phyloP scores from a whole-genome alignment of 2,797 vertebrate genomes.

The Sebastes aleutianus region DNA sequence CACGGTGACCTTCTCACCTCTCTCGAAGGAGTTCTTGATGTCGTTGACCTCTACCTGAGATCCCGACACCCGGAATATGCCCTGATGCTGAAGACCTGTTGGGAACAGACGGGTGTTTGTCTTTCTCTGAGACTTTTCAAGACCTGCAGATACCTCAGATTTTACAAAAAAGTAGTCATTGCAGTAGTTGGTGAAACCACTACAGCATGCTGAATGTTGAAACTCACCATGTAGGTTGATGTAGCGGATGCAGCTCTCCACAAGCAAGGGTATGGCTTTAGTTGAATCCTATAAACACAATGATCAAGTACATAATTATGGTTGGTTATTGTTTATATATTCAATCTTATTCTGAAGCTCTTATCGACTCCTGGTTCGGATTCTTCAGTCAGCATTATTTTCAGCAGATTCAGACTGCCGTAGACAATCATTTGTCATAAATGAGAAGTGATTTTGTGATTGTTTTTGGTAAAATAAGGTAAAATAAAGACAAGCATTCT shows the following conservation, averaged over 20 bases:
- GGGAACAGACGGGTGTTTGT: neutral
- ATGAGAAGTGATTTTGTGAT: neutral
- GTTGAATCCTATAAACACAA: slow-evolving; percentile 86
- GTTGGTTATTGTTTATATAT: too few species aligned
- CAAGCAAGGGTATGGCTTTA: slow-evolving; percentile 95
- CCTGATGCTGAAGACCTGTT: slow-evolving; percentile 97
- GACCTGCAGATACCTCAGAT: neutral
- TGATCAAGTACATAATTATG: too few species aligned
- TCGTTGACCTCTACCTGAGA: slow-evolving; percentile 99
- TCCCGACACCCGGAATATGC: slow-evolving; percentile 97
- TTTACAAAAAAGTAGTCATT: neutral
- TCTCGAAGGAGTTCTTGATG: slow-evolving; percentile 99
- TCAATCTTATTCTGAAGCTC: too few species aligned
- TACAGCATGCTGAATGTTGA: neutral
- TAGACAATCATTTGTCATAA: too few species aligned
- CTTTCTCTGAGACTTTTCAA: neutral
- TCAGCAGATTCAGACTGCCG: too few species aligned
- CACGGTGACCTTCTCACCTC: slow-evolving; percentile 84
- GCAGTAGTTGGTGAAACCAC: too few species aligned
- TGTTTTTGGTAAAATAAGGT: too few species aligned
- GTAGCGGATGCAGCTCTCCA: slow-evolving; percentile 98
- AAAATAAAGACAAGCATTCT: neutral
- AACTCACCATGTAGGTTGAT: slow-evolving; percentile 96
- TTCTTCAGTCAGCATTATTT: too few species aligned
- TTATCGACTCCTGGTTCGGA: too few species aligned